phyloP scores from a whole-genome alignment of 2,797 vertebrate species.

The Dendrocincla fuliginosa region DNA sequence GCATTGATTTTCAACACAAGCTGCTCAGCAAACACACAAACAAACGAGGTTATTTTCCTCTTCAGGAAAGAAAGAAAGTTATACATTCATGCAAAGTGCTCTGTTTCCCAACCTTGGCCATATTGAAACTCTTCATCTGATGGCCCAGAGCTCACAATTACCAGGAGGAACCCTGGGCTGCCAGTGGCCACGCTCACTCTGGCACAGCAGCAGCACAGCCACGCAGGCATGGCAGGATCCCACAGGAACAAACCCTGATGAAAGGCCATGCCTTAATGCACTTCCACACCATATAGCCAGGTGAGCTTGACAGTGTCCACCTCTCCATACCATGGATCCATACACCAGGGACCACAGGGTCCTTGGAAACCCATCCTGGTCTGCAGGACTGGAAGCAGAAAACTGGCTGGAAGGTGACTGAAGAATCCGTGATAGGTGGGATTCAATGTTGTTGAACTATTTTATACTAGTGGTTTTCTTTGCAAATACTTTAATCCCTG shows the following conservation, averaged over 20 bases:
- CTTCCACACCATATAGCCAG: neutral
- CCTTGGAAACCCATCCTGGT: neutral
- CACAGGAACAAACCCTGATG: neutral
- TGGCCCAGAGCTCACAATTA: neutral
- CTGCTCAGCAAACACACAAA: slow-evolving; percentile 77
- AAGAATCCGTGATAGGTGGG: neutral
- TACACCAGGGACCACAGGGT: neutral
- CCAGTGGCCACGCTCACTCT: accelerated
- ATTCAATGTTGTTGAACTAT: neutral
- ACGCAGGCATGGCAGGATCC: neutral
- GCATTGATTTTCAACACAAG: slow-evolving; percentile 95
- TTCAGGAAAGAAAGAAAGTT: neutral
- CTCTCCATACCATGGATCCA: neutral
- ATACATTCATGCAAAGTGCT: neutral
- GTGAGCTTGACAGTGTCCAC: accelerated
- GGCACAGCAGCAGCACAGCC: neutral
- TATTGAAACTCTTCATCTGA: neutral
- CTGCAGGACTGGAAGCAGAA: neutral
- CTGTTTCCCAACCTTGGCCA: neutral
- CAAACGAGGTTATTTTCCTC: slow-evolving; percentile 10
- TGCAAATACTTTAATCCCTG: neutral
- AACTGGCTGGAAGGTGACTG: neutral
- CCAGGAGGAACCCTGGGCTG: neutral
- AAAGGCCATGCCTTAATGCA: neutral
- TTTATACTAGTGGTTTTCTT: neutral